Conservation (phyloP, 2,797 vertebrate genomes). For the Pseudomugil tenellus region DNA sequence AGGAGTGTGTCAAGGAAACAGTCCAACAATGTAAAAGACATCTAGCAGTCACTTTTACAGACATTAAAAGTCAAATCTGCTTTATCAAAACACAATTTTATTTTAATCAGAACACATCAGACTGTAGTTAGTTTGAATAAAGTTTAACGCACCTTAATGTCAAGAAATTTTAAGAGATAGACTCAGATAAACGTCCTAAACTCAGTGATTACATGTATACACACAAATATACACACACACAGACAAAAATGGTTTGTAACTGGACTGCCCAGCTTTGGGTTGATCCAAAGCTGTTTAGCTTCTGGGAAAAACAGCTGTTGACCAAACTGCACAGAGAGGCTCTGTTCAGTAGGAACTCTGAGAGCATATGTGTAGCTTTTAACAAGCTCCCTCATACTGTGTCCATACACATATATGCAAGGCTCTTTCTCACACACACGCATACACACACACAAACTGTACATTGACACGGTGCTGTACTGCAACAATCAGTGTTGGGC, state of each 20-base stretch:
- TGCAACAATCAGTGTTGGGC: constrained; percentile 62
- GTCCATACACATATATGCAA: constrained; percentile 12
- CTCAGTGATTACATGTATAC: constrained; percentile 19
- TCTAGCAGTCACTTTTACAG: neutral
- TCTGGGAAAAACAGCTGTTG: constrained; percentile 65
- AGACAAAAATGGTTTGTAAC: constrained; percentile 31
- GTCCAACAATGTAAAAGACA: neutral
- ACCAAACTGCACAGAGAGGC: constrained; percentile 56
- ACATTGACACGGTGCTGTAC: constrained; percentile 52
- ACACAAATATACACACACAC: constrained; percentile 8
- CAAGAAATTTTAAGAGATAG: constrained; percentile 14
- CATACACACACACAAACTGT: constrained; percentile 12
- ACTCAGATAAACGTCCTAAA: constrained; percentile 26
- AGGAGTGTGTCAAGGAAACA: constrained; percentile 3
- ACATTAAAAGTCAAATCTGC: neutral
- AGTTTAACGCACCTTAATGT: constrained; percentile 7
- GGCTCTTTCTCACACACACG: neutral
- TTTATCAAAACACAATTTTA: neutral
- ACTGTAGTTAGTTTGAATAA: neutral
- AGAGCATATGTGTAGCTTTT: constrained; percentile 53
- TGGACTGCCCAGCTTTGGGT: constrained; percentile 36
- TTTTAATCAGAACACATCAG: neutral
- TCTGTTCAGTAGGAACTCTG: constrained; percentile 50
- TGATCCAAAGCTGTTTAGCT: constrained; percentile 55
- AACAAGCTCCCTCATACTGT: constrained; percentile 34